phyloP scores from a whole-genome alignment of 1,140 invertebrate genomes.

The Capitella teleta region DNA sequence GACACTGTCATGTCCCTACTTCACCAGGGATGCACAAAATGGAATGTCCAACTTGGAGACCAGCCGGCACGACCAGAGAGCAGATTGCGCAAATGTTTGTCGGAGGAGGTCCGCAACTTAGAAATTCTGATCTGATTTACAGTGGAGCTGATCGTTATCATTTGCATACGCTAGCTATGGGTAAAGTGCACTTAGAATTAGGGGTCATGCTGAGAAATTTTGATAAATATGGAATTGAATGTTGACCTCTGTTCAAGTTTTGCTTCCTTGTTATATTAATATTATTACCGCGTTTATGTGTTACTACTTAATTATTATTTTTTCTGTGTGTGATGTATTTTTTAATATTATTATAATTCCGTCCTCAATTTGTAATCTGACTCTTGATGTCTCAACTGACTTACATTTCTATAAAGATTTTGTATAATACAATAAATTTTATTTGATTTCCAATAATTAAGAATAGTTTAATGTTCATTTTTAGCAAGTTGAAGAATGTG shows the following conservation, averaged over 20 bases:
- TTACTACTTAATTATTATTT: background rate
- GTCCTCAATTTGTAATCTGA: background rate
- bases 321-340: too few relatives aligned
- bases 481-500: too few relatives aligned
- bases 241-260: conserved; percentile 18
- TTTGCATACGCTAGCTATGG: conserved; percentile 65
- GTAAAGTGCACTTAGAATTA: conserved; percentile 58
- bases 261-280: background rate
- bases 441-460: too few relatives aligned
- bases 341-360: too few relatives aligned
- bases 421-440: background rate
- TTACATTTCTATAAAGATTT: conserved; percentile 1
- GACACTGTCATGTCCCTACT: conserved; percentile 66
- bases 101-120: conserved; percentile 39
- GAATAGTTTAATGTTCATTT: too few relatives aligned
- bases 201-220: conserved; percentile 66
- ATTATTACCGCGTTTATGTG: background rate
- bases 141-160: conserved; percentile 61
- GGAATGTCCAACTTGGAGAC: conserved; percentile 77
- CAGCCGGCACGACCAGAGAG: conserved; percentile 45
- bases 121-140: conserved; percentile 59
- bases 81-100: conserved; percentile 39
- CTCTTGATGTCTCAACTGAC: background rate
- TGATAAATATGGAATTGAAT: conserved; percentile 59
- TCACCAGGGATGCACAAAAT: conserved; percentile 67